Evolutionary conservation across 2,113 vertebrate species (phyloP).

Genomic region (Tauraco erythrolophus): DNA sequence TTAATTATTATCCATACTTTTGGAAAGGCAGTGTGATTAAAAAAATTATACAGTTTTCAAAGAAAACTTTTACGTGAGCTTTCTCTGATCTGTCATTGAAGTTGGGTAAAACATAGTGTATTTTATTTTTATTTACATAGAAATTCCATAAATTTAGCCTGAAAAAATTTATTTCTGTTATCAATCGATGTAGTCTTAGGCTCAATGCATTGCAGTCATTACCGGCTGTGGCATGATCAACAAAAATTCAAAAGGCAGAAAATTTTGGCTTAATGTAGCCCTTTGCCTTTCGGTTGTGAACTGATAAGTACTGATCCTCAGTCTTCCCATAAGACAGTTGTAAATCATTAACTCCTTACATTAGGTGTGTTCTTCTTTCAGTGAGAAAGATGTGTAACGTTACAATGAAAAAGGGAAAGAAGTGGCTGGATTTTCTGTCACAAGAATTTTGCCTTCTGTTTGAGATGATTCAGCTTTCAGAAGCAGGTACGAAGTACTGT

Average conservation of each 20-base stretch:
- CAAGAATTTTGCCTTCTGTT: not conserved
- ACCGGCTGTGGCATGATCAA: not conserved
- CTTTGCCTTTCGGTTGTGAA: not conserved
- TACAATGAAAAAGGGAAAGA: not conserved
- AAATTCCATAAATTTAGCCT: not conserved
- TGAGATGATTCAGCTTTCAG: not conserved
- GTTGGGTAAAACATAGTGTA: not conserved
- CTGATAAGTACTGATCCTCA: not conserved
- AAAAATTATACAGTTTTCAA: not conserved
- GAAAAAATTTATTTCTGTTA: not conserved
- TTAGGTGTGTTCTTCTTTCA: not conserved
- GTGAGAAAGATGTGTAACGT: not conserved
- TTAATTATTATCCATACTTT: slow-evolving; percentile 50
- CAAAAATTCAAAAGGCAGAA: not conserved
- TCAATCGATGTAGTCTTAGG: not conserved
- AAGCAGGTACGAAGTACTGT: not conserved
- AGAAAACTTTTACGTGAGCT: not conserved
- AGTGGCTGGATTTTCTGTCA: not conserved
- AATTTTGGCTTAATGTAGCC: not conserved
- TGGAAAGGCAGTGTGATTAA: not conserved
- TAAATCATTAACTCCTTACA: not conserved
- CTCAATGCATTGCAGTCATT: not conserved
- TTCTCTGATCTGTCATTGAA: not conserved
- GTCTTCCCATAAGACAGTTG: not conserved
- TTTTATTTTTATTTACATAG: not conserved